These are phyloP conservation scores for Rhimphoctona megacephalus DNA, from an alignment of 2,888 invertebrate genomes.

Conservation along the genomic window DNA sequence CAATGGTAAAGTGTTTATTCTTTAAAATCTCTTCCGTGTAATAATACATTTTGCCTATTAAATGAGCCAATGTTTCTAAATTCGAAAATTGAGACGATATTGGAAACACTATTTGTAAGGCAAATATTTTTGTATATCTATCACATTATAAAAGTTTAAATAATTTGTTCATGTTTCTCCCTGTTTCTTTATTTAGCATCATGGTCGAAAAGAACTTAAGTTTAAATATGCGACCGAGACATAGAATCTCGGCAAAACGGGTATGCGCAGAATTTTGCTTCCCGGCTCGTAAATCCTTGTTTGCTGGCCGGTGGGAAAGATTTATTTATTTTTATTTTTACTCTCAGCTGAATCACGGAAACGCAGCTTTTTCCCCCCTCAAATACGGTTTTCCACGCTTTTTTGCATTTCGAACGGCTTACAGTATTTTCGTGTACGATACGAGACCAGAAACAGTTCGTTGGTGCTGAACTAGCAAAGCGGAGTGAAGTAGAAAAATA, in stretches of 20 bases:
- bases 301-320: conserved; percentile 61
- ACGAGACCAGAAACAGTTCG: conserved; percentile 37
- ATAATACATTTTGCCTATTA: neutral
- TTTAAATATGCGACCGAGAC: conserved; percentile 13
- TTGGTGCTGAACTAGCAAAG: conserved; percentile 34
- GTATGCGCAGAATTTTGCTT: conserved; percentile 68
- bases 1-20: neutral
- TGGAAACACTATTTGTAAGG: neutral
- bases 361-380: conserved; percentile 37
- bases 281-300: conserved; percentile 76
- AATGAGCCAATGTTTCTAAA: neutral
- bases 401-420: conserved; percentile 43
- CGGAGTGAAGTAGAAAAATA: conserved; percentile 47
- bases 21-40: neutral
- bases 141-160: neutral
- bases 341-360: conserved; percentile 50
- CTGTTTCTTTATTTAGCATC: neutral
- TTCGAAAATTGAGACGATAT: neutral
- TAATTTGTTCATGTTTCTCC: neutral
- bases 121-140: neutral
- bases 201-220: neutral
- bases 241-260: conserved; percentile 67
- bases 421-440: conserved; percentile 32
- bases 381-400: conserved; percentile 56
- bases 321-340: conserved; percentile 60